Conservation (phyloP, 2,888 invertebrate species). For the Anodontia alba region DNA sequence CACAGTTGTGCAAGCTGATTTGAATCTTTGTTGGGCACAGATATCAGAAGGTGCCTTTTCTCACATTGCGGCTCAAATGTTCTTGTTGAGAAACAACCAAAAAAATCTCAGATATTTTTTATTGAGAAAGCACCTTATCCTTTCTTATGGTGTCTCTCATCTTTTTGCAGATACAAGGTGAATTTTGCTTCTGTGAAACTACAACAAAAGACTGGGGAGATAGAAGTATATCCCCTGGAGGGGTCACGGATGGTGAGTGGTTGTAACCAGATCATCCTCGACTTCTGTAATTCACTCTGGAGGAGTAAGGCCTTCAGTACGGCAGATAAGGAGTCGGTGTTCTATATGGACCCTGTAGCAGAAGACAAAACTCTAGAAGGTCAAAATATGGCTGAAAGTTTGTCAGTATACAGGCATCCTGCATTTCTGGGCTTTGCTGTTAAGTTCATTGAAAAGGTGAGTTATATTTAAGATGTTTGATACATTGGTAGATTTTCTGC, state of each 20-base stretch:
- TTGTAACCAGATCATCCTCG: constrained; percentile 47
- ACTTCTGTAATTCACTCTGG: constrained; percentile 56
- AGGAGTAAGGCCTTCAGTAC: constrained; percentile 42
- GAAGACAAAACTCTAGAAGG: constrained; percentile 34
- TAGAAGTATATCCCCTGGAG: constrained; percentile 10
- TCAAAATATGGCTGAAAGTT: constrained; percentile 36
- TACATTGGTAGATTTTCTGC: not conserved
- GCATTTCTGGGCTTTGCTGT: constrained; percentile 39
- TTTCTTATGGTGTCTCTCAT: no score
- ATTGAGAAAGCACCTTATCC: no score
- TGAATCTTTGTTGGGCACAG: no score
- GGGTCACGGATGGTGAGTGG: constrained; percentile 16
- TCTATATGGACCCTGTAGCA: constrained; percentile 32
- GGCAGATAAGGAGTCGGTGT: constrained; percentile 44
- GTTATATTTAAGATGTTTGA: not conserved
- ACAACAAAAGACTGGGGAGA: constrained; percentile 30
- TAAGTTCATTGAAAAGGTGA: constrained; percentile 17
- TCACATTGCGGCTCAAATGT: no score
- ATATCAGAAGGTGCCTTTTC: no score
- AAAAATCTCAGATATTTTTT: no score
- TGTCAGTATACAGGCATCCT: constrained; percentile 41
- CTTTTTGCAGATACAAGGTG: constrained; percentile 43
- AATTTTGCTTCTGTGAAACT: constrained; percentile 40
- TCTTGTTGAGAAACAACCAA: no score
- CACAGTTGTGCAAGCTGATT: no score